Evolutionary conservation across 2,888 invertebrate genomes (phyloP).

Genomic region (Geotrupes spiniger): DNA sequence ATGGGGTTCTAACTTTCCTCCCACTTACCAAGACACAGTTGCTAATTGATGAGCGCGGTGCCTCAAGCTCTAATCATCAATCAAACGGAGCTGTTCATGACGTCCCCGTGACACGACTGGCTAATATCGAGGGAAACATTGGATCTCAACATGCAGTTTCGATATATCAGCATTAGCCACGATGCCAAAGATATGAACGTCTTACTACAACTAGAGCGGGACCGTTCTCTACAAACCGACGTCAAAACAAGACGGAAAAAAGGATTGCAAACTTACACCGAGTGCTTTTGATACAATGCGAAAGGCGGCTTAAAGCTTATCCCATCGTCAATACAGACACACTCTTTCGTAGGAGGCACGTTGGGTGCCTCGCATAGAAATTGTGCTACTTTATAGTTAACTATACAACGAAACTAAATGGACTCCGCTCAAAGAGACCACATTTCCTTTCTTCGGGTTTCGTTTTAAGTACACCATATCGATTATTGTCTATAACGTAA

Average conservation of each 20-base stretch:
- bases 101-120: slow-evolving; percentile 35
- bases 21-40: slow-evolving; percentile 29
- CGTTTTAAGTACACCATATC: slow-evolving; percentile 11
- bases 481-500: slow-evolving; percentile 13
- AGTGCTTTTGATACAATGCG: too few species aligned
- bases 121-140: slow-evolving; percentile 29
- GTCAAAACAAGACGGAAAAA: too few species aligned
- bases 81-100: slow-evolving; percentile 36
- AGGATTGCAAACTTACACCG: too few species aligned
- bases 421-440: slow-evolving; percentile 37
- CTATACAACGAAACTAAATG: slow-evolving; percentile 27
- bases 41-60: slow-evolving; percentile 35
- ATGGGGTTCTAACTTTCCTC: slow-evolving; percentile 10
- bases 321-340: too few species aligned
- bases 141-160: slow-evolving; percentile 34
- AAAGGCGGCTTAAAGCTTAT: too few species aligned
- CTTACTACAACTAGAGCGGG: not conserved
- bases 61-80: slow-evolving; percentile 36
- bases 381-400: slow-evolving; percentile 18
- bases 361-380: slow-evolving; percentile 13
- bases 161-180: slow-evolving; percentile 36
- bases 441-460: slow-evolving; percentile 24
- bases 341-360: too few species aligned
- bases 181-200: not conserved
- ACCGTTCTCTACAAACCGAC: not conserved